Base-by-base conservation (phyloP, 2,888 invertebrate genomes). In the Ochlodes sylvanus region DNA sequence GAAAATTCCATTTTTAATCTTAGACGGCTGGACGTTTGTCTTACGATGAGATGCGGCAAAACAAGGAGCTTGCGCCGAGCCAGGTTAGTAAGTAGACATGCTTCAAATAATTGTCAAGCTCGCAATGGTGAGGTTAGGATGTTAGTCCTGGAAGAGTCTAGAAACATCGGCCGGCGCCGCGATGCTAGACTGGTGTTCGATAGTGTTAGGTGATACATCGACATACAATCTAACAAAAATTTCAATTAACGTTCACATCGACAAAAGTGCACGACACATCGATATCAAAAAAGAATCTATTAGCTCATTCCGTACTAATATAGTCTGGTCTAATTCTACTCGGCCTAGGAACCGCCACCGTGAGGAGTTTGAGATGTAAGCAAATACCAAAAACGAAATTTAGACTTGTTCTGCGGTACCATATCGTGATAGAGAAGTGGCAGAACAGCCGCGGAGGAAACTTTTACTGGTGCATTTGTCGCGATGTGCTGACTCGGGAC, bases 301-400 rank as follows among this genome's bases (percentile, higher is more conserved):
- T 88, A 90, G 89, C 89, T 88, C 92, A 92, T 92, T 92, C 92
- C 88, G 89, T 80, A 87, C 90, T 92, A 91, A 84, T 82, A 81
- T 80, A 79, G 81, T 83, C 79, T 84, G 82, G 79, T 78, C 81
- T 87, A 88, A 88, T 80, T 78, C 92, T 92, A 92, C 90, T 87
- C 88, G 90, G 88, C 91, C 91, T 91, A 89, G 74, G 88, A 85
- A 92, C 91, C 92, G 91, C 89, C 92, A 92, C 93, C 93, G 89
- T 90, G 88, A 87, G 83, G 86, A 87, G 80, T 86, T 75, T 86
- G 83, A 77, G 76, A 77, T 77, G 82, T 82, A 92, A 93, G 93
- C 93, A 93, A 93, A 93, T 92, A 92, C 82, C 93, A 94, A 94
- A 94, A 93, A 93, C 87, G 93, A 93, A 92, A 93, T 93, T 94